Evolutionary conservation across 2,888 invertebrate species (phyloP).

Genomic region (Spisula solida): DNA sequence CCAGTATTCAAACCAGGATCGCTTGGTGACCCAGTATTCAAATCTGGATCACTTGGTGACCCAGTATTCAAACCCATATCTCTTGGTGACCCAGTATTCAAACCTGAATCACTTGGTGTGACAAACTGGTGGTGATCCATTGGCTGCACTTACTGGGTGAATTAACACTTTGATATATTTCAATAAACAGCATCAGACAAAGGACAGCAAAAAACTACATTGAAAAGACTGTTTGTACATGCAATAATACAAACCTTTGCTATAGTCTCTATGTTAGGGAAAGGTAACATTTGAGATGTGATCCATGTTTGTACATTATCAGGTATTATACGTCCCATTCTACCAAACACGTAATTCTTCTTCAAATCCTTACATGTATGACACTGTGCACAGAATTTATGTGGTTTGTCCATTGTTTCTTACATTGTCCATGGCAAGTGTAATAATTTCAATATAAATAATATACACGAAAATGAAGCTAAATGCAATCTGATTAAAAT

Average conservation of each 20-base stretch:
- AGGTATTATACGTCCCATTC: slow-evolving; percentile 75
- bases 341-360: slow-evolving; percentile 70
- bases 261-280: slow-evolving; percentile 63
- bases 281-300: slow-evolving; percentile 73
- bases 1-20: no score
- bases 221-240: not conserved
- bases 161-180: no score
- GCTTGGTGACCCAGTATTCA: no score
- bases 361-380: slow-evolving; percentile 73
- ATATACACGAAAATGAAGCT: not conserved
- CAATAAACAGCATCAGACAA: no score
- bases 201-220: no score
- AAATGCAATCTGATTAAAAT: not conserved
- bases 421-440: not conserved
- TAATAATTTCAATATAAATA: not conserved
- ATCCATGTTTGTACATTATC: slow-evolving; percentile 78
- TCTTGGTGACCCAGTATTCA: no score
- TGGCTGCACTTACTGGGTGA: no score
- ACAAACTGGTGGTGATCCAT: no score
- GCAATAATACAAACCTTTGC: slow-evolving; percentile 73
- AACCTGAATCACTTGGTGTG: no score
- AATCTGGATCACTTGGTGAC: no score
- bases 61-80: no score
- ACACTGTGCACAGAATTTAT: slow-evolving; percentile 72
- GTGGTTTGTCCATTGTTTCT: slow-evolving; percentile 43